Base-by-base conservation (phyloP, 2,113 vertebrate genomes). In the Parotia lawesii region DNA sequence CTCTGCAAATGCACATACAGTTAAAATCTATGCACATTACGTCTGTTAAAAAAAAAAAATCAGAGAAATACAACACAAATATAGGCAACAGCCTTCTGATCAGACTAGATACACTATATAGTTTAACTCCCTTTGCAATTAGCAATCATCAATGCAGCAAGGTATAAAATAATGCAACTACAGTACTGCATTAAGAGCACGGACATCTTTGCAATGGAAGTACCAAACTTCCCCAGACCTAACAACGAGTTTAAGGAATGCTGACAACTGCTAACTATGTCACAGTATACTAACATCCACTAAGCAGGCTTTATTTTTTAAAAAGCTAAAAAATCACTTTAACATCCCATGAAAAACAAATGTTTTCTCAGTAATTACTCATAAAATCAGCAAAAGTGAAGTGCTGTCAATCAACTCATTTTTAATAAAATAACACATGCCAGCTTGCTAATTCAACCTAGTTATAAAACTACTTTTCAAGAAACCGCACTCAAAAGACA, bases 401-500 rank as follows among this genome's bases (percentile, higher is more conserved):
- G 6, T 22, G 19, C 23, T 38, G 76, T 22, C 0, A 0, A 60
- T 28, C 33, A 27, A 50, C 17, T 47, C 0, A 71, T 31, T 69
- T 71, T 54, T 79, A 76, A 60, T 24, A 90, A 86, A 88, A 10
- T 27, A 82, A 51, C 9, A 74, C 3, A 13, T 6, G 12, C 33
- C 53, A 84, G 27, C 19, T 58, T 35, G 12, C 48, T 67, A 74
- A 75, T 0, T 65, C 31, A 29, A 65, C 5, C 7, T n/a, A 42
- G 21, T 57, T 65, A 72, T 5, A 42, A 79, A 62, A 37, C 8
- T 65, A 21, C 37, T 78, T 50, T 78, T 45, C 37, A 73, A 72
- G 45, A 87, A 82, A 42, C 4, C 38, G 10, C 38, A 51, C 27
- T 62, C 54, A 62, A 58, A 93, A 89, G n/a, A 65, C 45, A 75